A percentile compares a stretch with the other conserved stretches of the same genome.
Conservation (phyloP, 1,140 invertebrate genomes). For the Drosophila bocki region DNA sequence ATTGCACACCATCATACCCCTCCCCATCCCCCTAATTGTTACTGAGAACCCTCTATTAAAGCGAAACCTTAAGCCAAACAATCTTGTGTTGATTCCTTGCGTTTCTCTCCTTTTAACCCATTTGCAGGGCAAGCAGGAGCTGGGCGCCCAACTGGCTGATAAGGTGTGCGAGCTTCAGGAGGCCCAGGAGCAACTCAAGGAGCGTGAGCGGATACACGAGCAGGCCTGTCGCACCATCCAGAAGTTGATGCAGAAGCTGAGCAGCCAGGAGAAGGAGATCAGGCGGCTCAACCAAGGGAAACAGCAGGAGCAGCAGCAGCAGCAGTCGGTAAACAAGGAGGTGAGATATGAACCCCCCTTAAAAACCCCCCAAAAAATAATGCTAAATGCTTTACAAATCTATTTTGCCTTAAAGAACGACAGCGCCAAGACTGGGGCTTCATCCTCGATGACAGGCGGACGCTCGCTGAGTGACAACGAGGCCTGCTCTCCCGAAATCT, state of each 20-base stretch:
- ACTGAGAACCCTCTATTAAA: constrained; percentile 13
- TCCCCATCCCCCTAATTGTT: constrained; percentile 14
- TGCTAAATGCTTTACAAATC: not conserved
- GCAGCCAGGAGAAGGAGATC: constrained; percentile 72
- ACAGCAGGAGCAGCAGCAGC: not conserved
- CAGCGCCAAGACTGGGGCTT: constrained; percentile 8
- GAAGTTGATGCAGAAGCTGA: constrained; percentile 75
- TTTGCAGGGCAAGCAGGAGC: constrained; percentile 46
- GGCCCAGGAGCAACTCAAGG: constrained; percentile 63
- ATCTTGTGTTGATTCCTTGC: constrained; percentile 4
- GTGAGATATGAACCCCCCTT: constrained; percentile 1
- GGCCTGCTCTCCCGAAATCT: constrained; percentile 44
- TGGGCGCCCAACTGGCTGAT: constrained; percentile 64
- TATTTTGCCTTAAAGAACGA: constrained; percentile 30
- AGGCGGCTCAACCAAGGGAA: constrained; percentile 44
- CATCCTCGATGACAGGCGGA: constrained; percentile 16
- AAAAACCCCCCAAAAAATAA: not conserved
- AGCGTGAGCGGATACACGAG: constrained; percentile 67
- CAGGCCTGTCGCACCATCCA: constrained; percentile 75
- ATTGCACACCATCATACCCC: not conserved
- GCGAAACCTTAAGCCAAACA: constrained; percentile 3
- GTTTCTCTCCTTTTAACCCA: constrained; percentile 1
- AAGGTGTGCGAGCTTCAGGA: constrained; percentile 72
- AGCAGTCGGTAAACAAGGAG: constrained; percentile 29
- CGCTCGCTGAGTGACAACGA: constrained; percentile 73